These are phyloP conservation scores for Aurelia coerulea DNA, from an alignment of 30 jellyfish, hydroid and myxozoan species.

Conservation along the genomic window DNA sequence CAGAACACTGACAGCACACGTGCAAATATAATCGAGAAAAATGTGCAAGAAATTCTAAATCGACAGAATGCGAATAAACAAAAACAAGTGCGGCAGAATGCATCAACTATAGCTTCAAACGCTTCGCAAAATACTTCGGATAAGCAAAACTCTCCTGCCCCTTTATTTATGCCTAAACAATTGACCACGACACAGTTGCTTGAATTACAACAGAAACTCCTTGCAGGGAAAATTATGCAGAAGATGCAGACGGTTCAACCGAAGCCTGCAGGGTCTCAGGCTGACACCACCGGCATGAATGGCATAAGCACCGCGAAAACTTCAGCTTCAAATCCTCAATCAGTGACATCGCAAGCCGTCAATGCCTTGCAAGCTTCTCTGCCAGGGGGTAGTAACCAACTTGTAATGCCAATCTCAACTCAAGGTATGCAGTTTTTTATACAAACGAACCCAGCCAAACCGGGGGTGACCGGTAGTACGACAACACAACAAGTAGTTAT, in stretches of 20 bases:
- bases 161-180: conserved; percentile 52
- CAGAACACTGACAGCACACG: conserved; percentile 36
- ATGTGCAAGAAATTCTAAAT: conserved; percentile 37
- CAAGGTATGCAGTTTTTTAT: conserved; percentile 61
- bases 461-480: neutral
- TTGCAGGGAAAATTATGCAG: conserved; percentile 67
- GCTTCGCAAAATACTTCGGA: neutral
- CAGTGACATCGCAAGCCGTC: conserved; percentile 20
- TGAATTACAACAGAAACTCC: conserved; percentile 70
- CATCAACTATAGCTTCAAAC: neutral
- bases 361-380: too few species aligned
- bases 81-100: conserved; percentile 24
- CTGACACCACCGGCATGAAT: neutral
- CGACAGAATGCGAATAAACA: conserved; percentile 67
- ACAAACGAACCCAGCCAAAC: conserved; percentile 42
- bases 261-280: conserved; percentile 28
- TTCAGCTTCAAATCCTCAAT: conserved; percentile 14
- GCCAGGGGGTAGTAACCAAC: conserved; percentile 25
- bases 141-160: conserved; percentile 24
- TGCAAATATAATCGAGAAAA: conserved; percentile 32
- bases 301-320: neutral
- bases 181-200: conserved; percentile 44
- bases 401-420: conserved; percentile 46
- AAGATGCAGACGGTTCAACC: conserved; percentile 66
- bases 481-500: conserved; percentile 24